Conservation (phyloP, 1,140 invertebrate genomes). For the Hypsibius dujardini region DNA sequence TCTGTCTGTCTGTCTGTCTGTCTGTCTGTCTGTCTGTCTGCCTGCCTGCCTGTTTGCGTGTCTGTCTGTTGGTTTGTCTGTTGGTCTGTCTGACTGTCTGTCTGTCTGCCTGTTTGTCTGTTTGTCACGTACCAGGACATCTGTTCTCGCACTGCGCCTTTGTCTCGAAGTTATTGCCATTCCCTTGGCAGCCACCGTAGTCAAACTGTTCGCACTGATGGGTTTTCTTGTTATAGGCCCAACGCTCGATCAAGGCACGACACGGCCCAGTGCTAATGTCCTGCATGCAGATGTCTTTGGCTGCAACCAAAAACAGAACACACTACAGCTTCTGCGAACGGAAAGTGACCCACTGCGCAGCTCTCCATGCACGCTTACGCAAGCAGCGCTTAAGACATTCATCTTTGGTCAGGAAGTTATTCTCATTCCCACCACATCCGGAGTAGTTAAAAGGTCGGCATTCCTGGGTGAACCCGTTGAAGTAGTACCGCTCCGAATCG, state of each 20-base stretch:
- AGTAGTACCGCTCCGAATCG: conserved; percentile 35
- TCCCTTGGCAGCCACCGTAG: conserved; percentile 48
- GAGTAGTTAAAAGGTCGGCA: conserved; percentile 41
- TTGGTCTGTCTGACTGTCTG: conserved; percentile 28
- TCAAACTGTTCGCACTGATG: conserved; percentile 43
- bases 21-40: too few relatives aligned
- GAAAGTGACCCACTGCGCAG: conserved; percentile 22
- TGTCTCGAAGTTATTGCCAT: conserved; percentile 47
- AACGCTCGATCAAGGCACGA: conserved; percentile 40
- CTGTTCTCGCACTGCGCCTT: conserved; percentile 40
- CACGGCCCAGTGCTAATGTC: conserved; percentile 40
- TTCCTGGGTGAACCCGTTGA: conserved; percentile 30
- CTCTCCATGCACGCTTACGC: conserved; percentile 19
- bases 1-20: too few relatives aligned
- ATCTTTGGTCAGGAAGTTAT: conserved; percentile 37
- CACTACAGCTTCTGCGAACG: conserved; percentile 1
- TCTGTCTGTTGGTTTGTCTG: conserved; percentile 28
- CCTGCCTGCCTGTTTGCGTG: background rate
- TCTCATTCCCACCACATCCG: conserved; percentile 41
- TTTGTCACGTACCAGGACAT: conserved; percentile 29
- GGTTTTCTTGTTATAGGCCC: conserved; percentile 39
- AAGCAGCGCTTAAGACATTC: conserved; percentile 34
- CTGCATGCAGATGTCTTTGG: conserved; percentile 26
- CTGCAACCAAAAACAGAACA: conserved; percentile 18
- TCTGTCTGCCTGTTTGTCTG: conserved; percentile 31